phyloP scores from a whole-genome alignment of 2,888 invertebrate species.

The Colostygia pectinataria region DNA sequence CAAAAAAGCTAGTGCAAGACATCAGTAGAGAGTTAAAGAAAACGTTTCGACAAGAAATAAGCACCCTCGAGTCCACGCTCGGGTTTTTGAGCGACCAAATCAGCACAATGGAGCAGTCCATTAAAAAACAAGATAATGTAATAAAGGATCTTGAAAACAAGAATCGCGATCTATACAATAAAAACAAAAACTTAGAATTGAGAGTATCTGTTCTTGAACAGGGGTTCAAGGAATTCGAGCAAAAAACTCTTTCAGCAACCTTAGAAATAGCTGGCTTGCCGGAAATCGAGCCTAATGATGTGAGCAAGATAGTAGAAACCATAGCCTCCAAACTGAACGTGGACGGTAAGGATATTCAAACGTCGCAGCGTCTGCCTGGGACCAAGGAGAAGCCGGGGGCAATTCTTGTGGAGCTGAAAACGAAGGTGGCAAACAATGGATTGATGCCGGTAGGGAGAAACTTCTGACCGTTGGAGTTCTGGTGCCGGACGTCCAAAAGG shows the following conservation, averaged over 20 bases:
- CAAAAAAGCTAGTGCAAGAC: conserved; percentile 8
- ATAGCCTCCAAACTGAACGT: conserved; percentile 29
- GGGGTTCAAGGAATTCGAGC: conserved; percentile 13
- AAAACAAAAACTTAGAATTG: conserved; percentile 15
- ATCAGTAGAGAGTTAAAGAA: conserved; percentile 30
- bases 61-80: conserved; percentile 1
- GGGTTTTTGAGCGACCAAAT: too few relatives aligned
- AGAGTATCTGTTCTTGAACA: conserved; percentile 22
- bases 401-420: conserved; percentile 32
- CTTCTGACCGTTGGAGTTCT: conserved; percentile 30
- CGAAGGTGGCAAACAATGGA: conserved; percentile 28
- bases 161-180: conserved; percentile 1
- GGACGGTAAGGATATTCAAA: conserved; percentile 16
- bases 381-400: too few relatives aligned
- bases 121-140: conserved; percentile 6
- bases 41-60: conserved; percentile 17
- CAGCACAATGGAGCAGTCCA: neutral
- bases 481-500: conserved; percentile 22
- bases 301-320: conserved; percentile 4
- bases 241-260: conserved; percentile 7
- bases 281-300: neutral
- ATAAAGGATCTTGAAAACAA: conserved; percentile 10
- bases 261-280: conserved; percentile 15
- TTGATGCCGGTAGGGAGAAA: conserved; percentile 29
- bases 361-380: conserved; percentile 22